Percentiles rank a stretch among this genome's conserved stretches.
phyloP scores from a whole-genome alignment of 2,888 invertebrate species.

The Rutpela maculata region DNA sequence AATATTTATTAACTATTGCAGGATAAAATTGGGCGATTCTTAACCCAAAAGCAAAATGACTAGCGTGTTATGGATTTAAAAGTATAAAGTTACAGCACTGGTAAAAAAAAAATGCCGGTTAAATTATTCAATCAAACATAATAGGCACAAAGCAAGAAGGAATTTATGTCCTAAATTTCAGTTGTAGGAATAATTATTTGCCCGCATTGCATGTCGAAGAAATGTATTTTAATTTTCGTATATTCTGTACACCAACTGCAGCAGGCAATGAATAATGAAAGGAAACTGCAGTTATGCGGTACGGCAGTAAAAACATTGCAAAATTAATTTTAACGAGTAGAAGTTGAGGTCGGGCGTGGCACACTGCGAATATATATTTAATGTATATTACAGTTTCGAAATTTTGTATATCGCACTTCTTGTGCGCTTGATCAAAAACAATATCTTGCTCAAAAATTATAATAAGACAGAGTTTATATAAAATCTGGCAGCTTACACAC shows the following conservation, averaged over 20 bases:
- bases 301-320: neutral
- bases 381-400: too few relatives aligned
- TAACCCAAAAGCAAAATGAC: too few relatives aligned
- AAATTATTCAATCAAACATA: conserved; percentile 1
- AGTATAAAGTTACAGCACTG: neutral
- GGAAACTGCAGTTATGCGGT: conserved; percentile 19
- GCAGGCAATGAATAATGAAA: conserved; percentile 29
- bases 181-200: conserved; percentile 20
- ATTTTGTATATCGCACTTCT: too few relatives aligned
- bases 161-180: conserved; percentile 26
- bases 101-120: conserved; percentile 8
- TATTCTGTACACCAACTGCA: conserved; percentile 23
- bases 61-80: neutral
- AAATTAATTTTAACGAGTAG: neutral
- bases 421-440: too few relatives aligned
- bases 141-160: neutral
- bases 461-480: too few relatives aligned
- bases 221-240: conserved; percentile 33
- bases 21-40: too few relatives aligned
- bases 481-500: too few relatives aligned
- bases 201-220: conserved; percentile 37
- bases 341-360: too few relatives aligned
- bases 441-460: too few relatives aligned
- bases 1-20: too few relatives aligned
- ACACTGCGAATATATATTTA: too few relatives aligned